Base-by-base conservation (phyloP, 1,140 invertebrate species). In the Aphaenogaster ashmeadi region DNA sequence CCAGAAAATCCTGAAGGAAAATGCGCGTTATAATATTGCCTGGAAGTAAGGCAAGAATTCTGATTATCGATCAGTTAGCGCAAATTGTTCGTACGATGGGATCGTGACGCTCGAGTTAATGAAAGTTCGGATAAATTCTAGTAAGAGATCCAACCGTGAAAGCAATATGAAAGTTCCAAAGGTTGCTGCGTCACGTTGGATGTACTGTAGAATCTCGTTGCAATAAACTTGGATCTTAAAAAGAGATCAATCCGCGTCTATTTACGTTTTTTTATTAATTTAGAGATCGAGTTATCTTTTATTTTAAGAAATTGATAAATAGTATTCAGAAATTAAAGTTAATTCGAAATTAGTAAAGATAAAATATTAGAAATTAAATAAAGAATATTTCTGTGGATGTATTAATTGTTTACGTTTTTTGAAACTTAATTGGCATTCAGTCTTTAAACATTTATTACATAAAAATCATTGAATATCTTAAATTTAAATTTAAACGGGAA, bases 41-140 rank as follows among this genome's bases (percentile, higher is more conserved):
- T 15, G 27, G 11, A 74, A 87, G 27, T 33, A 54, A 44, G 58
- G 44, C 71, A 36, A 90, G 60, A 78, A 90, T 89, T 72, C 6
- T 47, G 84, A 90, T 90, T n/a, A 69, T 69, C 6, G 66, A 69
- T 69, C 21, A 50, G n/a, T 69, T 27, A 15, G 15, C 15, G 18
- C 13, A 58, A 62, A 66, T 41, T n/a, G 21, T 3, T 33, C 4
- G 13, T 18, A 67, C 15, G 8, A 9, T 79, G 18, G 3, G 74
- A 56, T 27, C n/a, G 6, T n/a, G 36, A 56, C 21, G 21, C 18
- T 50, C n/a, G 3, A 75, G 5, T 75, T 56, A 38, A 11, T 36
- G 18, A 58, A 58, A 27, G 44, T 47, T 47, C 41, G 58, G 0
- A 38, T 79, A 52, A 79, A 79, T 67, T 67, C 47, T 33, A 38